Percentiles rank a stretch among this genome's conserved stretches.
Conservation (phyloP, 2,113 vertebrate species). For the Fregata magnificens region DNA sequence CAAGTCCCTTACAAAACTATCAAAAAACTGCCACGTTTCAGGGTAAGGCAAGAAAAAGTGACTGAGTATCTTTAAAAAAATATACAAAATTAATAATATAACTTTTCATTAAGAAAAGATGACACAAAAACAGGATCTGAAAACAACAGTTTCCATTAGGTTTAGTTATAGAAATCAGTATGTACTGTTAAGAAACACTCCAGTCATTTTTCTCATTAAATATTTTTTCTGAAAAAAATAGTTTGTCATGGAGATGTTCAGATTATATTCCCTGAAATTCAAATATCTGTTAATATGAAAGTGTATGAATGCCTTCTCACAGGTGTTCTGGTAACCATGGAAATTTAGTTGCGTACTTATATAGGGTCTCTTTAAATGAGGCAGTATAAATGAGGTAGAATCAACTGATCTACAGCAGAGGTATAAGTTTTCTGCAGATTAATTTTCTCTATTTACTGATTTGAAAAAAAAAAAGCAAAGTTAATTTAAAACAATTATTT, state of each 20-base stretch:
- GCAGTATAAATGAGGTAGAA: not conserved
- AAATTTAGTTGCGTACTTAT: not conserved
- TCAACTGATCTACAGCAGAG: not conserved
- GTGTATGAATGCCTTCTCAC: not conserved
- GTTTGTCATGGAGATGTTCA: not conserved
- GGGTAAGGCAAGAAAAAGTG: not conserved
- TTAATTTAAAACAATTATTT: constrained; percentile 13
- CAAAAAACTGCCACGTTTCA: not conserved
- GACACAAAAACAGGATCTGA: not conserved
- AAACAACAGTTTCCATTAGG: not conserved
- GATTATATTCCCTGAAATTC: not conserved
- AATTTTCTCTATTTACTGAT: not conserved
- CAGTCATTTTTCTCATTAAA: not conserved
- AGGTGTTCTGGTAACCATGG: not conserved
- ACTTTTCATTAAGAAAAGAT: not conserved
- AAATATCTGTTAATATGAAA: not conserved
- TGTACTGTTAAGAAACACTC: not conserved
- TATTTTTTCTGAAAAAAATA: not conserved
- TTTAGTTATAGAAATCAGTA: not conserved
- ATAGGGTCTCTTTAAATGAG: not conserved
- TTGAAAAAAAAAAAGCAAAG: not conserved
- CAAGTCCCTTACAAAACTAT: not conserved
- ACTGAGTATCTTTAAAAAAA: not conserved
- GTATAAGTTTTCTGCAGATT: not conserved
- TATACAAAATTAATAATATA: not conserved